Evolutionary conservation across 2,113 vertebrate genomes (phyloP).

Genomic region (Girardinichthys multiradiatus): DNA sequence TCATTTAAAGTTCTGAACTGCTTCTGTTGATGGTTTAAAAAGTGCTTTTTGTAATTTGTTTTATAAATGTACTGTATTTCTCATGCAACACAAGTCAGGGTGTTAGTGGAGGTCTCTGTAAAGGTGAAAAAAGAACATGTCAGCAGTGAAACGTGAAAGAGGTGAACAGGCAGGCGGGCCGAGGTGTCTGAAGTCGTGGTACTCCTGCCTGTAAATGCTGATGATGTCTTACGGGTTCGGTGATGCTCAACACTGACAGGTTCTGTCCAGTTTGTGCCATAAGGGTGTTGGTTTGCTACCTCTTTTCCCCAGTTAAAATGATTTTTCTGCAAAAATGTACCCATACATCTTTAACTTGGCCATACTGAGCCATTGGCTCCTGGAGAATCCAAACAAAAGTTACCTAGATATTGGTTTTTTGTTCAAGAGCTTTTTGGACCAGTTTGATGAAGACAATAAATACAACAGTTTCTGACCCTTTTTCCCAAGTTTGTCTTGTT

Average conservation of each 20-base stretch:
- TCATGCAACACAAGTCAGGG: slow-evolving; percentile 62
- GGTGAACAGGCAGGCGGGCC: neutral
- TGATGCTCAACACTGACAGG: slow-evolving; percentile 19
- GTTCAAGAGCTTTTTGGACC: slow-evolving; percentile 56
- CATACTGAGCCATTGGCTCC: slow-evolving; percentile 1
- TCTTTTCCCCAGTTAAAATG: slow-evolving; percentile 50
- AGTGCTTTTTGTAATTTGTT: slow-evolving; percentile 58
- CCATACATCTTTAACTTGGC: neutral
- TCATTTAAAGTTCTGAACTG: slow-evolving; percentile 50
- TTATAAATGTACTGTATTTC: slow-evolving; percentile 70
- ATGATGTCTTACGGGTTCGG: slow-evolving; percentile 8
- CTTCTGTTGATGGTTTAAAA: slow-evolving; percentile 47
- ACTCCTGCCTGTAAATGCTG: neutral
- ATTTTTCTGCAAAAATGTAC: slow-evolving; percentile 18
- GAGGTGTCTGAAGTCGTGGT: neutral
- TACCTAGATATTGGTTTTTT: slow-evolving; percentile 25
- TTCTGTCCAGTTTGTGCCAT: slow-evolving; percentile 25
- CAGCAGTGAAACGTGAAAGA: neutral
- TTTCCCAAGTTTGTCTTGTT: neutral
- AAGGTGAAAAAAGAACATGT: slow-evolving; percentile 32
- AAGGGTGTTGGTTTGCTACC: slow-evolving; percentile 50
- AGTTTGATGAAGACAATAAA: slow-evolving; percentile 65
- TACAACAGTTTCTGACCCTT: slow-evolving; percentile 16
- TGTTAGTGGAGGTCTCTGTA: slow-evolving; percentile 54
- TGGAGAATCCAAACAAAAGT: neutral